phyloP scores from a whole-genome alignment of 2,113 vertebrate species.

The Ia io region DNA sequence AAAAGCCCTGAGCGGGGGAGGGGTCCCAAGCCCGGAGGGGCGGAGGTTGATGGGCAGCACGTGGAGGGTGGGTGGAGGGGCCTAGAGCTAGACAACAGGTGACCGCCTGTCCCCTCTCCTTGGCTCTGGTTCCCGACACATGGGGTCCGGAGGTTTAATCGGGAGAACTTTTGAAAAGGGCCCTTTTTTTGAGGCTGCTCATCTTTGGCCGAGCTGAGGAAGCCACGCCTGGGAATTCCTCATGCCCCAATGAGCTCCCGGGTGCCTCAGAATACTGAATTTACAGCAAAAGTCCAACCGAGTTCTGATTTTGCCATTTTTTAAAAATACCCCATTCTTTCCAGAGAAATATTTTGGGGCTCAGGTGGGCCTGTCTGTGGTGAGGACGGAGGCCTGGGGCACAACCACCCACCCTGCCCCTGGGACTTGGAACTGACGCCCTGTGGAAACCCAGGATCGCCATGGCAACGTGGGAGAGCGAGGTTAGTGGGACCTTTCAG shows the following conservation, averaged over 20 bases:
- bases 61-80: no score
- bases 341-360: not conserved
- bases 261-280: not conserved
- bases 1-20: not conserved
- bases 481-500: fast-evolving
- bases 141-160: not conserved
- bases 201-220: not conserved
- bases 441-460: not conserved
- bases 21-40: not conserved
- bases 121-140: not conserved
- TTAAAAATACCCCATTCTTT: not conserved
- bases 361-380: not conserved
- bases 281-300: not conserved
- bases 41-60: not conserved
- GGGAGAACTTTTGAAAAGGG: not conserved
- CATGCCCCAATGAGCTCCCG: not conserved
- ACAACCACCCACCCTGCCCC: not conserved
- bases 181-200: not conserved
- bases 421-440: not conserved
- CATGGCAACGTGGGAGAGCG: fast-evolving
- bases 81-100: not conserved
- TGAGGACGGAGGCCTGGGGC: not conserved
- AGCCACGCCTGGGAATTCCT: not conserved
- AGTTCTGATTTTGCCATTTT: not conserved
- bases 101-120: no score